These are phyloP conservation scores for Saxidomus purpurata DNA, from an alignment of 1,140 invertebrate genomes.

Conservation along the genomic window DNA sequence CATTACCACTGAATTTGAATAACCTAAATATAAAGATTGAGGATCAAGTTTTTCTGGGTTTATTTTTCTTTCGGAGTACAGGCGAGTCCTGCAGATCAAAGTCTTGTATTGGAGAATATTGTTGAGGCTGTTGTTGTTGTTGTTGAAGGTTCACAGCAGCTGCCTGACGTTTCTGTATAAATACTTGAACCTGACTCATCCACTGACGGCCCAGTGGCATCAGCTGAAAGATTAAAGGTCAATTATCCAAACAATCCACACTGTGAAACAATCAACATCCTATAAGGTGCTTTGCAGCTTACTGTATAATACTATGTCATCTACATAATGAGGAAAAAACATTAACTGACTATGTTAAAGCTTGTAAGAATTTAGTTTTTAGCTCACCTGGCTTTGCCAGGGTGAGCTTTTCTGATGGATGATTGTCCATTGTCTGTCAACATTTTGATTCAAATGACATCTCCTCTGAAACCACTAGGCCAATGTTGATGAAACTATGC, in stretches of 20 bases:
- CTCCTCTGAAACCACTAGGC: too few species aligned
- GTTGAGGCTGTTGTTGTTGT: slow-evolving; percentile 35
- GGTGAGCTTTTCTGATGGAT: too few species aligned
- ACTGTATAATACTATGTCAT: too few species aligned
- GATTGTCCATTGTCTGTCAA: too few species aligned
- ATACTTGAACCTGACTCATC: not conserved
- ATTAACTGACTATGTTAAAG: too few species aligned
- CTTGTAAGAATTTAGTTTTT: too few species aligned
- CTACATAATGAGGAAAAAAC: too few species aligned
- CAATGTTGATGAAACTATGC: too few species aligned
- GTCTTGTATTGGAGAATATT: slow-evolving; percentile 47
- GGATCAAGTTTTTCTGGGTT: slow-evolving; percentile 59
- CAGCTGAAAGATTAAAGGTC: slow-evolving; percentile 28
- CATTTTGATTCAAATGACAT: too few species aligned
- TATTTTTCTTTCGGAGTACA: slow-evolving; percentile 26
- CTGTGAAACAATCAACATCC: not conserved
- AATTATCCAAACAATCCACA: too few species aligned
- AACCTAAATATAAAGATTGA: not conserved
- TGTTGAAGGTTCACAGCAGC: not conserved
- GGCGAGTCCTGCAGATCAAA: slow-evolving; percentile 54
- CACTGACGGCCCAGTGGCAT: slow-evolving; percentile 31
- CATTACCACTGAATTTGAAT: not conserved
- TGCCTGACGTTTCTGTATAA: slow-evolving; percentile 43
- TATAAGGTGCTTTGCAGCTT: not conserved
- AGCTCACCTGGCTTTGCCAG: too few species aligned